Evolutionary conservation across 2,888 invertebrate genomes (phyloP).

Genomic region (Luffia ferchaultella): DNA sequence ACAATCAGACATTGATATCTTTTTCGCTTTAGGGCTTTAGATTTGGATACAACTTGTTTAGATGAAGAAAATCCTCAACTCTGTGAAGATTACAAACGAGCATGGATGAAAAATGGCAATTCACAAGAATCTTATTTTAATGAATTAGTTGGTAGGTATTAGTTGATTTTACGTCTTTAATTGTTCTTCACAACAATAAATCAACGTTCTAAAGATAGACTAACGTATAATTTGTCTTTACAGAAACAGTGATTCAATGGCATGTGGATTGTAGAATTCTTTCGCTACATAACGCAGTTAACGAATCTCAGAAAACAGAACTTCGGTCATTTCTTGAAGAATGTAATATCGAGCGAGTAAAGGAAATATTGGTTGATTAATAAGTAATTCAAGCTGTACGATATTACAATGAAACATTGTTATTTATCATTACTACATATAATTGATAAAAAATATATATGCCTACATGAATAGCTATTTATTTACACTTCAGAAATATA

Average conservation of each 20-base stretch:
- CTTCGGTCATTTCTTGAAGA: constrained; percentile 28
- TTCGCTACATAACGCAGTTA: constrained; percentile 26
- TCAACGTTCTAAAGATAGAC: not conserved
- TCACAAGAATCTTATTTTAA: constrained; percentile 29
- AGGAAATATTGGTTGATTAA: constrained; percentile 19
- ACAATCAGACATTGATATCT: constrained; percentile 4
- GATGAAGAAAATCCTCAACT: constrained; percentile 31
- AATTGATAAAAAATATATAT: too few species aligned
- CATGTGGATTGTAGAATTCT: constrained; percentile 38
- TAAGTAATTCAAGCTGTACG: too few species aligned
- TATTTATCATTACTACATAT: too few species aligned
- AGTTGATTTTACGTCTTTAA: not conserved
- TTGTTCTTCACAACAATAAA: not conserved
- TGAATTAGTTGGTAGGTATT: constrained; percentile 35
- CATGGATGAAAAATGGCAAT: constrained; percentile 26
- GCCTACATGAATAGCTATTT: too few species aligned
- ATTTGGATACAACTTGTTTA: constrained; percentile 30
- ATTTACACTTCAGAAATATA: too few species aligned
- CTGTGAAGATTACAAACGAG: constrained; percentile 39
- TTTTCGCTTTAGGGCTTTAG: constrained; percentile 33
- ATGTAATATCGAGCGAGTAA: constrained; percentile 27
- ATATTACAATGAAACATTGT: too few species aligned
- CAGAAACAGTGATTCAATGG: constrained; percentile 44
- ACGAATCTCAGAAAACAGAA: constrained; percentile 22
- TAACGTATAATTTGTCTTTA: constrained; percentile 15